Conservation (phyloP, 2,113 vertebrate genomes). For the Pithys albifrons region DNA sequence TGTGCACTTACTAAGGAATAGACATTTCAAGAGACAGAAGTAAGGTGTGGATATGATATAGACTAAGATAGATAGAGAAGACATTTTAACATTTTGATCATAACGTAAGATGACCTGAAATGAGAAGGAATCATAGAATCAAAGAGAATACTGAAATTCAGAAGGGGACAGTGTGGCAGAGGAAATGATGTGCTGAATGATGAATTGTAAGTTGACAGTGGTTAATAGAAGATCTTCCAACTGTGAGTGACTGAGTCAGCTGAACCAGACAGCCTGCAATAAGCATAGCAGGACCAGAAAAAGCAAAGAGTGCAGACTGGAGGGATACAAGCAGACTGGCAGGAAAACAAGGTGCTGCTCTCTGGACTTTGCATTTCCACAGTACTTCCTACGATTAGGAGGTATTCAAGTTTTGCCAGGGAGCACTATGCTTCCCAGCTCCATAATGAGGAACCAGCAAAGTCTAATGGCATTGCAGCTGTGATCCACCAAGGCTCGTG, state of each 20-base stretch:
- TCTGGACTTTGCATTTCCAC: not conserved
- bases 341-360: not conserved
- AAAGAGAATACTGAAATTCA: not conserved
- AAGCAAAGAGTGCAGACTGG: not conserved
- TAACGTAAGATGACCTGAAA: constrained; percentile 1
- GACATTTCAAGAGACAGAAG: not conserved
- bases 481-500: not conserved
- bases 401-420: not conserved
- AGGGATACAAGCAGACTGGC: not conserved
- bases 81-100: not conserved
- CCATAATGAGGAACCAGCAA: not conserved
- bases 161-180: not conserved
- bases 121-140: not conserved
- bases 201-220: not conserved
- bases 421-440: not conserved
- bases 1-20: not conserved
- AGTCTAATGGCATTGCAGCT: not conserved
- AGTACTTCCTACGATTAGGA: not conserved
- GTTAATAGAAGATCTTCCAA: not conserved
- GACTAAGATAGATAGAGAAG: not conserved
- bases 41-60: not conserved
- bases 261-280: not conserved
- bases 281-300: not conserved
- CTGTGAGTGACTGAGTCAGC: not conserved
- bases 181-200: not conserved